Base-by-base conservation (phyloP, 2,113 vertebrate genomes). In the Apodemus sylvaticus region DNA sequence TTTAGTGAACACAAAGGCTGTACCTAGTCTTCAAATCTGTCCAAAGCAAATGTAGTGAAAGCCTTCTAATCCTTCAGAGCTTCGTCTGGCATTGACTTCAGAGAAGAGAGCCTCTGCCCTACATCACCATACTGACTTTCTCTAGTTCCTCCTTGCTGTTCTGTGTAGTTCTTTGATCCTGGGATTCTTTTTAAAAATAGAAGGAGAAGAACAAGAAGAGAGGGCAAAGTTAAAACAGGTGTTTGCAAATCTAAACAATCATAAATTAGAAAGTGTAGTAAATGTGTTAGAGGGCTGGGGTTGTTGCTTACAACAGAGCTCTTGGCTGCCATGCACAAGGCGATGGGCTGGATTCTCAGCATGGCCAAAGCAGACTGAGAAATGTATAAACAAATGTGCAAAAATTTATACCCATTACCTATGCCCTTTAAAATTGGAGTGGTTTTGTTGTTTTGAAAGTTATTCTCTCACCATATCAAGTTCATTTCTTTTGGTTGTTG, bases 1-100 rank as follows among this genome's bases (percentile, higher is more conserved):
- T 97, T 97, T 98, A 97, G 96, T 96, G 42, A 93, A 93, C 62
- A 92, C 92, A 97, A 95, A 86, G 88, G 39, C 60, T 93, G 73
- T 77, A 39, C 88, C 92, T 96, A 29, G n/a, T 96, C 86, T 96
- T 96, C 79, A 96, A 94, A 93, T 89, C 94, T 93, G 90, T 92
- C 96, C 96, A 94, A 93, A 97, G 94, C 92, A 96, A 96, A 95
- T 95, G 71, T 89, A 94, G 73, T 76, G 24, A 93, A 93, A 94
- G 29, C n/a, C 39, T 95, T 86, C 77, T 93, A 96, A 95, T 93
- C 86, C 89, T 97, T 96, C 93, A 87, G 95, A 68, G 55, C 82
- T 94, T 97, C 94, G 55, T 89, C 94, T 88, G 89, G 53, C 58
- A 89, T 55, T 94, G 97, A 97, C 87, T 81, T 94, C 62, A 97